These are phyloP conservation scores for Drepana arcuata DNA, from an alignment of 1,140 invertebrate species.

Conservation along the genomic window DNA sequence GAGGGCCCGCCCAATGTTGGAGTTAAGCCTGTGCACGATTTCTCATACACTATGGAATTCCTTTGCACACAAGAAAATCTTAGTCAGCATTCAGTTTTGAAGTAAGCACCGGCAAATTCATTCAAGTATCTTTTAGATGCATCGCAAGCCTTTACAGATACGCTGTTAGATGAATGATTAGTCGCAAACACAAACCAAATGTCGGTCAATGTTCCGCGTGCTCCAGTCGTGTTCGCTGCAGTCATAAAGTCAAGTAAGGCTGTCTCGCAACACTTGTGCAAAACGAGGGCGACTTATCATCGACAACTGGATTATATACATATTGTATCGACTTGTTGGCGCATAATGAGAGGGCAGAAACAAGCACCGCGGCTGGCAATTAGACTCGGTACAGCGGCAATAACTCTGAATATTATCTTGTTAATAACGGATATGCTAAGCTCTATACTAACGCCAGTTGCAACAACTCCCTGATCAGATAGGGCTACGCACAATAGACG, in stretches of 20 bases:
- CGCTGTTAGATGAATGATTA: not conserved
- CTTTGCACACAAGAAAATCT: not conserved
- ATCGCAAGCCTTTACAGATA: not conserved
- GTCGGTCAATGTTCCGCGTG: slow-evolving; percentile 23
- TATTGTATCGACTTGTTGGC: slow-evolving; percentile 18
- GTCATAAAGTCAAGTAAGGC: slow-evolving; percentile 14
- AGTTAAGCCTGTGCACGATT: slow-evolving; percentile 10
- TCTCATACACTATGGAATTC: not conserved
- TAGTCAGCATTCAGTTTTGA: no score
- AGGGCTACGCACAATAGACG: slow-evolving; percentile 8
- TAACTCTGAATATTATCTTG: slow-evolving; percentile 34
- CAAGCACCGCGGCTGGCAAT: slow-evolving; percentile 16
- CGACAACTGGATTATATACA: slow-evolving; percentile 23
- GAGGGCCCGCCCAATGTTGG: slow-evolving; percentile 4
- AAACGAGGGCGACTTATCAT: slow-evolving; percentile 24
- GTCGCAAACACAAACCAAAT: slow-evolving; percentile 9
- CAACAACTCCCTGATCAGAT: slow-evolving; percentile 14
- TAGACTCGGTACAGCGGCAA: slow-evolving; percentile 17
- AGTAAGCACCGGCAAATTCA: not conserved
- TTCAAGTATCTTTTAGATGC: not conserved
- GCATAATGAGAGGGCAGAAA: slow-evolving; percentile 23
- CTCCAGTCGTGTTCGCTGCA: slow-evolving; percentile 10
- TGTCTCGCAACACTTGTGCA: slow-evolving; percentile 21
- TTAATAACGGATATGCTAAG: slow-evolving; percentile 26
- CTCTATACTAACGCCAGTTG: no score